These are phyloP conservation scores for Mastomys natalensis DNA, from an alignment of 2,113 vertebrate species.

Conservation along the genomic window DNA sequence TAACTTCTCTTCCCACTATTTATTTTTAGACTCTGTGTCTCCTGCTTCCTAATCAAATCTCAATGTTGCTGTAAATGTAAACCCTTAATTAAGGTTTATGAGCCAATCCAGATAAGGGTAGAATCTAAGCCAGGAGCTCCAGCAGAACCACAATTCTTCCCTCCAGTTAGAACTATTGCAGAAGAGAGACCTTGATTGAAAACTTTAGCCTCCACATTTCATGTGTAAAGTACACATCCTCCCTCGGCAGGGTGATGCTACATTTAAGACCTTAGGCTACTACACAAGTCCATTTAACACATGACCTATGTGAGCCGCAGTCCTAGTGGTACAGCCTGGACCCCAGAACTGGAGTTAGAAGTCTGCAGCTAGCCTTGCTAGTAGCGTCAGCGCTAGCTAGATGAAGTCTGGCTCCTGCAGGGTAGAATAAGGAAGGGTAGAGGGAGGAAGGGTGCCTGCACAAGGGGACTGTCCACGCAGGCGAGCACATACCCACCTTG, in stretches of 20 bases:
- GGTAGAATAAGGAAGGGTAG: no score
- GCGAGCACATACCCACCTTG: neutral
- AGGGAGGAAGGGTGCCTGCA: no score
- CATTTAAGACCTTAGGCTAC: neutral
- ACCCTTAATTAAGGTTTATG: neutral
- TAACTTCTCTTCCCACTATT: conserved; percentile 7
- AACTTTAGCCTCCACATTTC: neutral
- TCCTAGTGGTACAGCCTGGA: neutral
- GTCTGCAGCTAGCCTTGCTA: no score
- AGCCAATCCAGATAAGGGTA: neutral
- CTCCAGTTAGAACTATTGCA: neutral
- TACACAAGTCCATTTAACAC: neutral
- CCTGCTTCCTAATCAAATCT: conserved; percentile 12
- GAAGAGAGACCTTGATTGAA: neutral
- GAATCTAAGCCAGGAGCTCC: neutral
- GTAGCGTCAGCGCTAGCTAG: neutral
- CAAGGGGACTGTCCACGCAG: neutral
- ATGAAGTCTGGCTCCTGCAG: neutral
- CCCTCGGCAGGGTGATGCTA: neutral
- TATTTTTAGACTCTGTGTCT: conserved; percentile 43
- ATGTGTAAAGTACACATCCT: neutral
- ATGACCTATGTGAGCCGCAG: neutral
- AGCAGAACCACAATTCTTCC: neutral
- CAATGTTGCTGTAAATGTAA: neutral
- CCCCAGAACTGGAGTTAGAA: neutral